Percentiles rank a stretch among this genome's conserved stretches.
phyloP scores from a whole-genome alignment of 2,113 vertebrate genomes.

The Eolophus roseicapilla region DNA sequence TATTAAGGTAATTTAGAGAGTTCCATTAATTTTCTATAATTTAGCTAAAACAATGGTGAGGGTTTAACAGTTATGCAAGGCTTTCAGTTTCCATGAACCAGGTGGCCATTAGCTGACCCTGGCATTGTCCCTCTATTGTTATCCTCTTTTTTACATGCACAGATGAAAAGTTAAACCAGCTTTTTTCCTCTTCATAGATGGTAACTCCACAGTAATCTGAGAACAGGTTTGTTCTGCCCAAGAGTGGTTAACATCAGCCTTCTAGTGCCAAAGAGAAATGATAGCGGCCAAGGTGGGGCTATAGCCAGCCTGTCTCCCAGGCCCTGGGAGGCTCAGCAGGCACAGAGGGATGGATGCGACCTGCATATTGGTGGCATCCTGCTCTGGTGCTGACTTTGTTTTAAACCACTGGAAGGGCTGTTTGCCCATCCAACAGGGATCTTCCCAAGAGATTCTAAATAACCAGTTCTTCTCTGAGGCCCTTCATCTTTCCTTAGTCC shows the following conservation, averaged over 20 bases:
- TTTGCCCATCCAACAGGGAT: not conserved
- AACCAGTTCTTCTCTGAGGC: not conserved
- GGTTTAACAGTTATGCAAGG: not conserved
- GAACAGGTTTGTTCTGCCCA: not conserved
- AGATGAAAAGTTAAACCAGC: not conserved
- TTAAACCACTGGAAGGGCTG: not conserved
- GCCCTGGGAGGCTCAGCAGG: not conserved
- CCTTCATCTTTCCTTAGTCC: not conserved
- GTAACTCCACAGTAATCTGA: not conserved
- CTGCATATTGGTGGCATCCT: not conserved
- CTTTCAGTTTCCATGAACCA: not conserved
- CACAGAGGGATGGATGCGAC: not conserved
- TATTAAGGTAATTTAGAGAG: not conserved
- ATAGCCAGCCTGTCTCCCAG: not conserved
- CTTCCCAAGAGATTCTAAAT: not conserved
- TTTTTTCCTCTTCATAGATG: not conserved
- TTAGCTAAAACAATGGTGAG: not conserved
- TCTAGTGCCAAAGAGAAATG: not conserved
- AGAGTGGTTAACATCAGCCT: not conserved
- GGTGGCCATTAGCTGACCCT: not conserved
- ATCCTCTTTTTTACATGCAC: not conserved
- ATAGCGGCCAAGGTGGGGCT: not conserved
- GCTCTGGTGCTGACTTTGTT: not conserved
- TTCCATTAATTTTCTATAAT: not conserved
- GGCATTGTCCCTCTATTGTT: not conserved